phyloP scores from a whole-genome alignment of 2,797 vertebrate species.

The Acrossocheilus wenchowensis region DNA sequence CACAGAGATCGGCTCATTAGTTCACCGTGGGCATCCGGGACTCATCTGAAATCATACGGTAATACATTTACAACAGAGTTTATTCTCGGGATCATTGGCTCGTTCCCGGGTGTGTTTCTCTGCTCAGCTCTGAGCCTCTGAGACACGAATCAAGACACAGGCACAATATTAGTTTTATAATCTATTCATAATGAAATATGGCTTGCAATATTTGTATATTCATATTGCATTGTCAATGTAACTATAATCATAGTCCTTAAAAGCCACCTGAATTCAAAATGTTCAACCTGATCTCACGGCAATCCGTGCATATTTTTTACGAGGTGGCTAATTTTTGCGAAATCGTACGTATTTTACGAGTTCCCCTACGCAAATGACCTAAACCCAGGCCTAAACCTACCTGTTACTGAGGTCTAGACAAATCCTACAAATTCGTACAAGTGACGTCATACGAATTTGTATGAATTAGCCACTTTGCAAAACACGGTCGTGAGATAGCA shows the following conservation, averaged over 20 bases:
- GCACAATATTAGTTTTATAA: not conserved
- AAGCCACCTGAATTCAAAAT: not conserved
- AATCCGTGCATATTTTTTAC: too few relatives aligned
- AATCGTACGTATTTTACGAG: too few relatives aligned
- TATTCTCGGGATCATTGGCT: slow-evolving; percentile 26
- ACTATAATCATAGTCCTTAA: not conserved
- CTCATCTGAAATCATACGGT: slow-evolving; percentile 4
- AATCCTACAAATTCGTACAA: too few relatives aligned
- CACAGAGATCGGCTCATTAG: slow-evolving; percentile 45
- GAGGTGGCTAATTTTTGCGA: too few relatives aligned
- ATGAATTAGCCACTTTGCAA: too few relatives aligned
- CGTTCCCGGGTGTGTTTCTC: not conserved
- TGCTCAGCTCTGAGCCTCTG: not conserved
- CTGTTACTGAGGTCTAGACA: too few relatives aligned
- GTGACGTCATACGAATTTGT: too few relatives aligned
- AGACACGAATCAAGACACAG: not conserved
- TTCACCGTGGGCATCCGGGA: slow-evolving; percentile 25
- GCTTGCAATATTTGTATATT: not conserved
- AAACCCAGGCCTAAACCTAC: too few relatives aligned
- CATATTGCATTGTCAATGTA: not conserved
- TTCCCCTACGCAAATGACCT: too few relatives aligned
- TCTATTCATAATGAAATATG: not conserved
- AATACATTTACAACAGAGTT: slow-evolving; percentile 17
- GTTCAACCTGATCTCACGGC: not conserved
- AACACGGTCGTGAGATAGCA: too few relatives aligned